These are phyloP conservation scores for Ailuropoda melanoleuca DNA, from an alignment of 2,113 vertebrate genomes.

Conservation along the genomic window DNA sequence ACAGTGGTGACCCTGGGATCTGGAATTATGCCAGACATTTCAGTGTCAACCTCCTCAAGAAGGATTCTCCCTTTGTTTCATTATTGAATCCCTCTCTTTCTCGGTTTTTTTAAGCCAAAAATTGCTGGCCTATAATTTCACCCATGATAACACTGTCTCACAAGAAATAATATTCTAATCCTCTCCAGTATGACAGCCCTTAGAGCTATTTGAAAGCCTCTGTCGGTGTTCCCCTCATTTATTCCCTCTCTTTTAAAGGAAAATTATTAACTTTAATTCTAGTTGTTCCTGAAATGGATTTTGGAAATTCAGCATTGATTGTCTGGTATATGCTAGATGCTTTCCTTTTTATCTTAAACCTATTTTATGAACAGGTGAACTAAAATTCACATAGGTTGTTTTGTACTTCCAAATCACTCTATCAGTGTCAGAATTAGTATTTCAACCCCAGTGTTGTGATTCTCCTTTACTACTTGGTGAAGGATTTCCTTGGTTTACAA, in stretches of 20 bases:
- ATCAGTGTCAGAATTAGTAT: not conserved
- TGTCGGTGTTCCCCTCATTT: not conserved
- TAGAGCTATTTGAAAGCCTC: not conserved
- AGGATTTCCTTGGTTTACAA: not conserved
- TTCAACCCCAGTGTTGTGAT: not conserved
- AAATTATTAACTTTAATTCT: not conserved
- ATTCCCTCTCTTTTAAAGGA: not conserved
- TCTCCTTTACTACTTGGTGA: not conserved
- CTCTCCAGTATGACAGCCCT: not conserved
- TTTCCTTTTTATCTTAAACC: not conserved
- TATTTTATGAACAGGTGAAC: not conserved
- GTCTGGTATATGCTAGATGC: not conserved
- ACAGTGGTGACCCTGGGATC: not conserved
- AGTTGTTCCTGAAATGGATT: not conserved
- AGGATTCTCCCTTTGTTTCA: not conserved
- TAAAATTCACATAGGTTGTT: not conserved
- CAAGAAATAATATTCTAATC: not conserved
- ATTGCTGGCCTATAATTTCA: not conserved
- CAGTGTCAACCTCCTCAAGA: not conserved
- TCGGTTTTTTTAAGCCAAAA: not conserved
- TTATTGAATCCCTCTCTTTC: not conserved
- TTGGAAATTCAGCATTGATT: not conserved
- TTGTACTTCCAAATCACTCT: not conserved
- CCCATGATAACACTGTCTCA: not conserved
- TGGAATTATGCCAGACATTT: not conserved